A percentile compares a stretch with the other conserved stretches of the same genome.
phyloP scores from a whole-genome alignment of 2,888 invertebrate species.

The Anthrax anthrax region DNA sequence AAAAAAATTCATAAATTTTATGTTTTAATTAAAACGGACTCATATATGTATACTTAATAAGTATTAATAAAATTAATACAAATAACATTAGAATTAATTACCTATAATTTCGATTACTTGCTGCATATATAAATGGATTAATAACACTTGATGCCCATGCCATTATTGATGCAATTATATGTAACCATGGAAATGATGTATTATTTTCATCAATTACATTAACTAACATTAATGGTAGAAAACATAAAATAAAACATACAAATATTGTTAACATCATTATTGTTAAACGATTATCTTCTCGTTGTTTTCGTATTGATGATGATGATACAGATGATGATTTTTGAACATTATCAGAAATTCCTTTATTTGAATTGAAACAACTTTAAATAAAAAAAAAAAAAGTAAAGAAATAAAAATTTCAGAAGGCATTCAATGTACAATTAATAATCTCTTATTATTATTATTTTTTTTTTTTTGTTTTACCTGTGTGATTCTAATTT shows the following conservation, averaged over 20 bases:
- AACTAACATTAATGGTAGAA: conserved; percentile 75
- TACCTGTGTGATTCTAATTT: conserved; percentile 60
- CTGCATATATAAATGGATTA: conserved; percentile 83
- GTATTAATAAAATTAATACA: no score
- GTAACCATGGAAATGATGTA: conserved; percentile 53
- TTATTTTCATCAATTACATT: conserved; percentile 75
- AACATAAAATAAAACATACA: conserved; percentile 70
- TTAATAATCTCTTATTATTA: no score
- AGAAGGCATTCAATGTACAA: not conserved
- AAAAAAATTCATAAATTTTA: conserved; percentile 1
- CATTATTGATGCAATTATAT: conserved; percentile 69
- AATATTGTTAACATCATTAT: conserved; percentile 79
- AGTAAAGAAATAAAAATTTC: not conserved
- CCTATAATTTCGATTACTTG: conserved; percentile 72
- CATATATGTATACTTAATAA: no score
- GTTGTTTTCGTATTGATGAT: conserved; percentile 8
- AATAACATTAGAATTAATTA: conserved; percentile 7
- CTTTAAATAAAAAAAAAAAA: not conserved
- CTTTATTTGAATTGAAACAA: not conserved
- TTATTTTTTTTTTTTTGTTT: no score
- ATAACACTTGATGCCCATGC: conserved; percentile 85
- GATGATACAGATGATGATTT: not conserved
- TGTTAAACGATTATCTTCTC: conserved; percentile 68
- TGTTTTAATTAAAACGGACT: not conserved
- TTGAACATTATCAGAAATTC: not conserved